Evolutionary conservation across 1,140 invertebrate genomes (phyloP).

Genomic region (Parapsyche elsis): DNA sequence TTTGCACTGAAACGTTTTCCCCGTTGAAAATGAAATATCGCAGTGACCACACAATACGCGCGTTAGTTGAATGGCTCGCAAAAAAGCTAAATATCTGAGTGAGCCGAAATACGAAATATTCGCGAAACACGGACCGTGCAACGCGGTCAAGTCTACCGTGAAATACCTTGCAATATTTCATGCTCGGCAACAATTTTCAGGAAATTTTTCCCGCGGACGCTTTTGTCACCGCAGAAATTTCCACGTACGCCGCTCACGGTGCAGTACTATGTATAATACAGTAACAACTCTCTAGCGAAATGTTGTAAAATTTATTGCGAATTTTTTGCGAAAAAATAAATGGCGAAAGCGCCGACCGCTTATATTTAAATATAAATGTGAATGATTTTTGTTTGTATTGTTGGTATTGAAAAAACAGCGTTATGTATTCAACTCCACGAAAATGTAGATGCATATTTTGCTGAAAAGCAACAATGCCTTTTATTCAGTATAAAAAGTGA

Average conservation of each 20-base stretch:
- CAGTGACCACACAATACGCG: neutral
- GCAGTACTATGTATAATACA: neutral
- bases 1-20: too few species aligned
- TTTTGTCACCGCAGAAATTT: conserved; percentile 9
- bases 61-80: conserved; percentile 14
- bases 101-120: conserved; percentile 8
- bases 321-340: neutral
- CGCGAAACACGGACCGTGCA: conserved; percentile 39
- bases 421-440: too few species aligned
- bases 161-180: conserved; percentile 50
- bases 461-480: too few species aligned
- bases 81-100: conserved; percentile 26
- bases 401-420: too few species aligned
- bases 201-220: conserved; percentile 16
- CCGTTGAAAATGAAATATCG: too few species aligned
- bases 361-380: too few species aligned
- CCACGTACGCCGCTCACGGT: neutral
- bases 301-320: neutral
- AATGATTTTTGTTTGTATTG: too few species aligned
- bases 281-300: neutral
- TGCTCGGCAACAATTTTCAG: conserved; percentile 40
- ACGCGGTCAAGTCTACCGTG: conserved; percentile 42
- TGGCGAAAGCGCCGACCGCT: neutral
- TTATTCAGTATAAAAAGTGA: too few species aligned
- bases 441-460: too few species aligned